Percentiles rank a stretch among this genome's conserved stretches.
These are phyloP conservation scores for Sternotherus odoratus DNA, from an alignment of 2,797 vertebrate genomes.

Conservation along the genomic window DNA sequence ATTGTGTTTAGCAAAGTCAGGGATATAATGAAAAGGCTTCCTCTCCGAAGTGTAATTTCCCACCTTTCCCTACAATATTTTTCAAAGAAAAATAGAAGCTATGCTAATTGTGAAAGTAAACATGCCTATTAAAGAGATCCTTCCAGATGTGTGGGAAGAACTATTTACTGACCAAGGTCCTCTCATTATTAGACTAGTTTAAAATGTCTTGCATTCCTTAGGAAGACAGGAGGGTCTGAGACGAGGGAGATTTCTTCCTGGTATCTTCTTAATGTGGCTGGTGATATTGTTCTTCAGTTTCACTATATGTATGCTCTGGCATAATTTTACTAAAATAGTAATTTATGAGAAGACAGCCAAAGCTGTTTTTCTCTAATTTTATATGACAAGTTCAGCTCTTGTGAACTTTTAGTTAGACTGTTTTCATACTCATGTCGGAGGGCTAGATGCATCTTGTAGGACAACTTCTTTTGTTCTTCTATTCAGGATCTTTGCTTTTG, in stretches of 20 bases:
- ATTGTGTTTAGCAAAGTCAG: not conserved
- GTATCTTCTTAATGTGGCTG: not conserved
- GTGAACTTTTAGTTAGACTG: not conserved
- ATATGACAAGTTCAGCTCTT: not conserved
- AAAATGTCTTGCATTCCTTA: not conserved
- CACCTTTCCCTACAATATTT: not conserved
- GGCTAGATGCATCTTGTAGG: not conserved
- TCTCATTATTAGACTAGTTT: not conserved
- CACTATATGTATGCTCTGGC: not conserved
- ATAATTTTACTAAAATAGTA: not conserved
- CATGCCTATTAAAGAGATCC: not conserved
- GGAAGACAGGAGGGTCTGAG: not conserved
- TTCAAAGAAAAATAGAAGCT: not conserved
- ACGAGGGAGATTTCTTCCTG: not conserved
- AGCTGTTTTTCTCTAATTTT: not conserved
- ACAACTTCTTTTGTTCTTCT: not conserved
- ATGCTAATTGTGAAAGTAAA: not conserved
- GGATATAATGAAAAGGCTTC: not conserved
- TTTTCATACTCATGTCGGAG: not conserved
- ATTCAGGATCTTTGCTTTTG: not conserved
- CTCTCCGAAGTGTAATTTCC: not conserved
- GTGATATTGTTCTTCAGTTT: not conserved
- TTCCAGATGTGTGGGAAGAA: not conserved
- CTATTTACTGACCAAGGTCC: not conserved
- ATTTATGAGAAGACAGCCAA: not conserved